Evolutionary conservation across 2,113 vertebrate species (phyloP), one percentile per base, ranked within the genome.

Genomic region (Pontoporia blainvillei): DNA sequence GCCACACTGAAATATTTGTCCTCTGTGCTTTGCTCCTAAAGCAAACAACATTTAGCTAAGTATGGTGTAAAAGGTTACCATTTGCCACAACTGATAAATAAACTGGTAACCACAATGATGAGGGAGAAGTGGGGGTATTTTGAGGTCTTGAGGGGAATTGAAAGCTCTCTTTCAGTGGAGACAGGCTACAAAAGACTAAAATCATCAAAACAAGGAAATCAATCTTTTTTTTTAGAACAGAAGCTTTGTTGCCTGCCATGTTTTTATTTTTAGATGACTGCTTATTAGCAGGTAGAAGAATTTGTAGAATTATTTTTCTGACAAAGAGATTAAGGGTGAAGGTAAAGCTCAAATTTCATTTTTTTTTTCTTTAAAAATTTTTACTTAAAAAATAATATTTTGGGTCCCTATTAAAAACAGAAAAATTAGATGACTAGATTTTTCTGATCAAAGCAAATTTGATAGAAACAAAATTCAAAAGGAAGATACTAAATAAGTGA

Each of bases 21-120:
- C 97, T 98, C 97, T 96, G 36, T 89, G 88, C 96, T 98, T 97
- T 96, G 92, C 71, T 98, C 98, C 98, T 98, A 98, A 98, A 98
- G 97, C 98, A 99, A 98, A 98, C 98, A 98, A 92, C 97, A 98
- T 98, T 98, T 97, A 98, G 98, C 97, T 97, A 98, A 98, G 98
- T 98, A 98, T 98, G 96, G 98, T 98, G 93, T 96, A 98, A 98
- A 98, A 91, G 97, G 95, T 95, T 95, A 85, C 91, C 93, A 91
- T 96, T 98, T 96, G 97, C 98, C 98, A 98, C 98, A 98, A 98
- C 97, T 98, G 98, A 98, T 98, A 98, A 98, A 98, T 91, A 98
- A 98, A 97, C 98, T 98, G 97, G 95, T 96, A 98, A 98, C 98
- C 98, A 96, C 98, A 98, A 87, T 46, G 98, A 97, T 69, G 96